Evolutionary conservation across 2,797 vertebrate genomes (phyloP).

Genomic region (Pangasius krempfi): DNA sequence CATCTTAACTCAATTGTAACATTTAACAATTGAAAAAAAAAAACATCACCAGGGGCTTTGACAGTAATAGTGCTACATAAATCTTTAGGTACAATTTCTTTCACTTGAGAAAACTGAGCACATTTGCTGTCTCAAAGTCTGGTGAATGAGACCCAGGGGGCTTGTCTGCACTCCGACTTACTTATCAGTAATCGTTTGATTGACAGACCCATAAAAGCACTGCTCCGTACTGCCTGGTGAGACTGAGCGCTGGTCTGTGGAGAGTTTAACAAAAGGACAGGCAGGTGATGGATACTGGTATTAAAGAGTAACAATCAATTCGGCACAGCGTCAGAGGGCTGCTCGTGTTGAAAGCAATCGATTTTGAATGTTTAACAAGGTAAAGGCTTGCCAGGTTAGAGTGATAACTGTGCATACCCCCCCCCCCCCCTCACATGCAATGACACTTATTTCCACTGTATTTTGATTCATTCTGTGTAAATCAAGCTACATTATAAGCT

Average conservation of each 20-base stretch:
- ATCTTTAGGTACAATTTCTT: background rate
- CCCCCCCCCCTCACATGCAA: background rate
- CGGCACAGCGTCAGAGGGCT: background rate
- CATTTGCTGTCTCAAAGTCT: slow-evolving; percentile 2
- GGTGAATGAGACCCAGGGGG: slow-evolving; percentile 28
- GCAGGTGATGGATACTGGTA: slow-evolving; percentile 36
- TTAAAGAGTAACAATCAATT: slow-evolving; percentile 50
- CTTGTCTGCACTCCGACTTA: slow-evolving; percentile 3
- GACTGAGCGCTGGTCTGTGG: slow-evolving; percentile 12
- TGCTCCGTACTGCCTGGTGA: background rate
- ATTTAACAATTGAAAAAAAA: background rate
- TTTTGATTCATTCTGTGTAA: background rate
- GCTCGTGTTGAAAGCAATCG: slow-evolving; percentile 13
- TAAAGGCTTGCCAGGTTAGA: background rate
- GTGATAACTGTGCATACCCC: slow-evolving; percentile 7
- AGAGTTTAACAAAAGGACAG: slow-evolving; percentile 43
- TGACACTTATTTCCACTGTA: background rate
- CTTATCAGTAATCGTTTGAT: slow-evolving; percentile 44
- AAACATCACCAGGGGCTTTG: background rate
- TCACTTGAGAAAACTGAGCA: slow-evolving; percentile 14
- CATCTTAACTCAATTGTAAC: background rate
- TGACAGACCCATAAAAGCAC: slow-evolving; percentile 36
- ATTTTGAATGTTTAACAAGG: slow-evolving; percentile 41
- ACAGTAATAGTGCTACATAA: background rate
- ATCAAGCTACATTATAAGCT: background rate